Evolutionary conservation across 2,113 vertebrate genomes (phyloP).

Genomic region (Loxodonta africana): DNA sequence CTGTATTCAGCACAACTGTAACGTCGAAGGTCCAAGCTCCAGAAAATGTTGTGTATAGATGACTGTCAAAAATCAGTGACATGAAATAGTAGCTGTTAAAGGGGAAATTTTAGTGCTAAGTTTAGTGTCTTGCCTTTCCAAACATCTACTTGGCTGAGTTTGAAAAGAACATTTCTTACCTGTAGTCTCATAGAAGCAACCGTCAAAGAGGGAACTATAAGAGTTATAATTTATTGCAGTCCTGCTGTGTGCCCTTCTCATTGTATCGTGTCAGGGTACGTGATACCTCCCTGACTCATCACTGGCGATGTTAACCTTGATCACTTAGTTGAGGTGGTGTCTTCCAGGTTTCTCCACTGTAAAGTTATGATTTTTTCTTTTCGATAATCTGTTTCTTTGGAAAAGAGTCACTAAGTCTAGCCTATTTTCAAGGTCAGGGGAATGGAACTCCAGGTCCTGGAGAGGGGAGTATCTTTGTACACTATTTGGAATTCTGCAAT

Average conservation of each 20-base stretch:
- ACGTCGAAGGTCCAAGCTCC: not conserved
- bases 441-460: not conserved
- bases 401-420: not conserved
- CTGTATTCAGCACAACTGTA: not conserved
- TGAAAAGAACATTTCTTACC: not conserved
- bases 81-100: slow-evolving; percentile 7
- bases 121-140: not conserved
- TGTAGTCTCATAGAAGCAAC: not conserved
- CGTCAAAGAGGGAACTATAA: not conserved
- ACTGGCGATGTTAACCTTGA: not conserved
- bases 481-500: not conserved
- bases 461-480: not conserved
- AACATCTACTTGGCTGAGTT: not conserved
- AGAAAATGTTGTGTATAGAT: slow-evolving; percentile 2
- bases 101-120: not conserved
- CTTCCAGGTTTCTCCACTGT: not conserved
- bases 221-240: not conserved
- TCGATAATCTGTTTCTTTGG: not conserved
- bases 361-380: not conserved
- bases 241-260: not conserved
- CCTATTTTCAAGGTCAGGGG: not conserved
- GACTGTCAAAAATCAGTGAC: not conserved
- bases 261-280: not conserved
- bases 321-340: not conserved
- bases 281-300: not conserved